Conservation (phyloP, 2,113 vertebrate genomes). For the Mesitornis unicolor region DNA sequence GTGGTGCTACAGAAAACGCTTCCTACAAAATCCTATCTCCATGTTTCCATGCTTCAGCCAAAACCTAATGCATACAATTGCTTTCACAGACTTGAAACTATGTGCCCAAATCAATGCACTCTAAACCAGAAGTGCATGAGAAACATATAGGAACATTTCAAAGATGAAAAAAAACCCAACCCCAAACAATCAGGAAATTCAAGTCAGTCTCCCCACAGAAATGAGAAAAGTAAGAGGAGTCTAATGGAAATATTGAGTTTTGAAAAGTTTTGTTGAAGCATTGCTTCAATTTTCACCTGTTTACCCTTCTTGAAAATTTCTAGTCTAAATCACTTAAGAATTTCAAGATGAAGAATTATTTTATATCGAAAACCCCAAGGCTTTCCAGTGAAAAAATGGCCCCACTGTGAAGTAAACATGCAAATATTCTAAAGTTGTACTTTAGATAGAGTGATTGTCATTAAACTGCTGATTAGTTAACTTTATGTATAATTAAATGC, state of each 20-base stretch:
- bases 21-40: not conserved
- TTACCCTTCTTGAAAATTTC: not conserved
- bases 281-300: not conserved
- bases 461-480: not conserved
- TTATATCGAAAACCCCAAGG: accelerated
- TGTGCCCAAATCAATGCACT: not conserved
- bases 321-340: not conserved
- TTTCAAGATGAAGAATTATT: not conserved
- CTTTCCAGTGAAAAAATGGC: not conserved
- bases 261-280: not conserved
- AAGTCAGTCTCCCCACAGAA: not conserved
- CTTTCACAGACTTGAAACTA: not conserved
- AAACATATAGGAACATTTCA: not conserved
- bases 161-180: not conserved
- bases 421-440: not conserved
- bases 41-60: not conserved
- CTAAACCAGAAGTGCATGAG: not conserved
- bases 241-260: not conserved
- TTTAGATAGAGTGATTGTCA: not conserved
- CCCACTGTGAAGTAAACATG: not conserved
- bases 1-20: not conserved
- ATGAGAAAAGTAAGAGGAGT: not conserved
- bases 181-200: not conserved
- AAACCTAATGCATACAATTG: not conserved
- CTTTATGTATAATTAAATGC: not conserved